These are phyloP conservation scores for Paramisgurnus dabryanus DNA, from an alignment of 2,113 vertebrate genomes.

Conservation along the genomic window DNA sequence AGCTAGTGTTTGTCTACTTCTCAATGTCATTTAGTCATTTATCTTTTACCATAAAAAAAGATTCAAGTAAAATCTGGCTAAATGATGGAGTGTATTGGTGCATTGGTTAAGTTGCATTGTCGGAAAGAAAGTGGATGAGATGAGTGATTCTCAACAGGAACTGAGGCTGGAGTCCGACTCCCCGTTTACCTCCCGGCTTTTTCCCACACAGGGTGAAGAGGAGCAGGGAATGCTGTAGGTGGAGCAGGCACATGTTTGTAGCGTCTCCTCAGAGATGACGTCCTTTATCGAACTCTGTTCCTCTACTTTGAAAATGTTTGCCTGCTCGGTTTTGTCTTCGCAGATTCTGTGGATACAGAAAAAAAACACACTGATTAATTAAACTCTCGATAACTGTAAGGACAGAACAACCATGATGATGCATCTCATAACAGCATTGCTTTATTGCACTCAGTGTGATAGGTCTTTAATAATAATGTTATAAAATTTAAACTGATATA, in stretches of 20 bases:
- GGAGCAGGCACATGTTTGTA: slow-evolving; percentile 83
- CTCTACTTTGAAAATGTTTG: slow-evolving; percentile 93
- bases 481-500: neutral
- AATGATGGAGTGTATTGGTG: slow-evolving; percentile 6
- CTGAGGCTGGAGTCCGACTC: slow-evolving; percentile 73
- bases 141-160: slow-evolving; percentile 61
- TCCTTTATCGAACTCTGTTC: slow-evolving; percentile 85
- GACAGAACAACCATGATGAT: neutral
- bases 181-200: slow-evolving; percentile 33
- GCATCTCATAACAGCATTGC: neutral
- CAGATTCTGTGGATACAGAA: slow-evolving; percentile 81
- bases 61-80: neutral
- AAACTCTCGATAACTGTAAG: neutral
- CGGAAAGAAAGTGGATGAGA: neutral
- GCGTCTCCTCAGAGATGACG: slow-evolving; percentile 82
- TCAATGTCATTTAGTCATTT: neutral
- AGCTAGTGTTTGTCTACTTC: slow-evolving; percentile 7
- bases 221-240: slow-evolving; percentile 77
- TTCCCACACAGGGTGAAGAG: slow-evolving; percentile 52
- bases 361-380: neutral
- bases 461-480: neutral
- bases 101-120: slow-evolving; percentile 14
- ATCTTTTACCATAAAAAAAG: neutral
- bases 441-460: too few species aligned
- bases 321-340: slow-evolving; percentile 84